Base-by-base conservation (phyloP, 2,888 invertebrate genomes). In the Erebia ligea region DNA sequence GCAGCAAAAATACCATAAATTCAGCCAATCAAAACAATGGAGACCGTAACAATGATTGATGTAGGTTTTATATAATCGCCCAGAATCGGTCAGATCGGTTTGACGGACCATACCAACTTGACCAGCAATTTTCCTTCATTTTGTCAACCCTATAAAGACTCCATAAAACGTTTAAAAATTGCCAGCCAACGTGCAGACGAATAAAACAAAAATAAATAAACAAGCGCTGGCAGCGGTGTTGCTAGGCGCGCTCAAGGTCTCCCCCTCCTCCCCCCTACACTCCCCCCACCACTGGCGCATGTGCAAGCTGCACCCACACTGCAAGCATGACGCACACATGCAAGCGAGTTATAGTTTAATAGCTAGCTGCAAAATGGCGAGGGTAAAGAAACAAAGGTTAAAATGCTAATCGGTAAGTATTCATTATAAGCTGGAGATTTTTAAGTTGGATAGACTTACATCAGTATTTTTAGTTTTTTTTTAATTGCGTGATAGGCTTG, bases 241-340 rank as follows among this genome's bases (percentile, higher is more conserved):
- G 90, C 91, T 90, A 92, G 83, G 91, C 89, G 86, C 83, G 86
- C 83, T 87, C 92, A 93, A 93, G 92, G 93, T 89, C 90, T 86
- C 84, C 79, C 78, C 80, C 71, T 68, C 13, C 79, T 67, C 59
- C 72, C 79, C 81, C 90, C 86, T 84, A 82, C 75, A 80, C 77
- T 77, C 79, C 59, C 58, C 73, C 79, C 79, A 13, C 80, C 67
- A 48, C 5, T 69, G 66, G 76, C 54, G 75, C 75, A 75, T 76
- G 74, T 75, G 73, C 75, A 76, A 73, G 73, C 72, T 73, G 75
- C 75, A 76, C 69, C 67, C 73, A 67, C 77, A 65, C 59, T 45
- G 67, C 72, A 70, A 70, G 71, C 70, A 68, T 15, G 21, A 40
- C 71, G 59, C 66, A 73, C 56, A 65, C 42, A 57, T n/a, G 40